Evolutionary conservation across 1,140 invertebrate species (phyloP), one percentile per base, ranked within the genome.

Genomic region (Teleogryllus occipitalis): DNA sequence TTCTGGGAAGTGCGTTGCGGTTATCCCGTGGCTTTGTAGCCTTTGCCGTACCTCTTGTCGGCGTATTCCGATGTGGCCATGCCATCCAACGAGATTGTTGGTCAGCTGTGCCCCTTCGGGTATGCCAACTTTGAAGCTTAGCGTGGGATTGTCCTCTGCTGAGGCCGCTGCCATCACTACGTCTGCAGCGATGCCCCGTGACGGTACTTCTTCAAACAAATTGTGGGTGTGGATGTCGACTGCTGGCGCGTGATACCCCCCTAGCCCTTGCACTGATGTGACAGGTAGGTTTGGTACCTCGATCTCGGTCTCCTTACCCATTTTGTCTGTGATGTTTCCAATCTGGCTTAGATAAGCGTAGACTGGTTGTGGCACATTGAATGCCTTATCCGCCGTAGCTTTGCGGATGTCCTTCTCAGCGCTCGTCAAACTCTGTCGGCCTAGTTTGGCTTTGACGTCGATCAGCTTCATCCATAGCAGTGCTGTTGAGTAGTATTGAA

Each of bases 131-230:
- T 80, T 74, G 47, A 84, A 83, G 75, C 83, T 81, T 49, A 81
- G 83, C 2, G 49, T 47, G 77, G 82, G 82, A 39, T 84, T 82
- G 4, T 8, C 3, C 0, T 79, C 78, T 27, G 49, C 27, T 77
- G 77, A 65, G 0, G 78, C 8, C 3, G 78, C 7, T 0, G 15
- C 76, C 82, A 81, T 48, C 1, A 83, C 77, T 82, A 84, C 82
- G 75, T 84, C 82, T 77, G 81, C 83, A 3, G 82, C 82, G 27
- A 84, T 82, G 21, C 83, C 82, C 47, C 84, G 54, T 8, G 82
- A 83, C 6, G 83, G 82, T n/a, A 84, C 80, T 74, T 84, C 83
- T 82, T 84, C 83, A 75, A 82, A 84, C 12, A 83, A 39, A 74
- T 83, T 84, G 78, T 84, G 83, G 1, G 78, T 83, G 46, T 84